These are phyloP conservation scores for Cyprinella venusta DNA, from an alignment of 2,797 vertebrate species.

Conservation along the genomic window DNA sequence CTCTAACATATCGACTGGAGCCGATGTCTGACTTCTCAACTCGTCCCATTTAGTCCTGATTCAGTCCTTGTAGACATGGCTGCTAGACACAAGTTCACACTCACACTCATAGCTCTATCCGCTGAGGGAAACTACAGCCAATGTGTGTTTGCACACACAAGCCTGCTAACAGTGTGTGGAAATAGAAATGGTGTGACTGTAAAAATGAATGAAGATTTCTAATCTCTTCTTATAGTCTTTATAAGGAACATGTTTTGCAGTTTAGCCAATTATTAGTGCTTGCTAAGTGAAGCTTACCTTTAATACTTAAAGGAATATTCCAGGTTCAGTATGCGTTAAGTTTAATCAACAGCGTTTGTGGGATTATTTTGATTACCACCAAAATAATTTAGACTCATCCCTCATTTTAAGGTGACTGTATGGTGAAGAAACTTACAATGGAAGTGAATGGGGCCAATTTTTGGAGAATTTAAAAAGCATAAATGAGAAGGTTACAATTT, in stretches of 20 bases:
- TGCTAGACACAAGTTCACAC: constrained; percentile 19
- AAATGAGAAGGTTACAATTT: neutral
- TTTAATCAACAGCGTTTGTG: neutral
- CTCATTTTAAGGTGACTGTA: neutral
- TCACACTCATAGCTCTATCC: neutral
- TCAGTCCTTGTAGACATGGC: constrained; percentile 3
- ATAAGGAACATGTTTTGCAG: neutral
- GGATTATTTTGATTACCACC: neutral
- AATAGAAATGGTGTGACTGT: neutral
- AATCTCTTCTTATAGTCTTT: neutral
- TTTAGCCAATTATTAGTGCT: neutral
- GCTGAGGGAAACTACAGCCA: neutral
- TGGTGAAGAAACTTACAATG: neutral
- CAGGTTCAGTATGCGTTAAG: neutral
- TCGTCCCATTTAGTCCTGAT: constrained; percentile 8
- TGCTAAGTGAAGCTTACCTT: neutral
- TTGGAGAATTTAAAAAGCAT: neutral
- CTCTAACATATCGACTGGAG: constrained; percentile 1
- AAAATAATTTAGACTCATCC: neutral
- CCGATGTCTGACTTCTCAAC: constrained; percentile 26
- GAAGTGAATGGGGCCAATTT: neutral
- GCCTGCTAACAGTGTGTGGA: constrained; percentile 2
- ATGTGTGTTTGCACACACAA: constrained; percentile 14
- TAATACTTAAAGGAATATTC: neutral
- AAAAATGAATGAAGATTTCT: constrained; percentile 3